Base-by-base conservation (phyloP, 2,888 invertebrate genomes). In the Sinelater perroti region DNA sequence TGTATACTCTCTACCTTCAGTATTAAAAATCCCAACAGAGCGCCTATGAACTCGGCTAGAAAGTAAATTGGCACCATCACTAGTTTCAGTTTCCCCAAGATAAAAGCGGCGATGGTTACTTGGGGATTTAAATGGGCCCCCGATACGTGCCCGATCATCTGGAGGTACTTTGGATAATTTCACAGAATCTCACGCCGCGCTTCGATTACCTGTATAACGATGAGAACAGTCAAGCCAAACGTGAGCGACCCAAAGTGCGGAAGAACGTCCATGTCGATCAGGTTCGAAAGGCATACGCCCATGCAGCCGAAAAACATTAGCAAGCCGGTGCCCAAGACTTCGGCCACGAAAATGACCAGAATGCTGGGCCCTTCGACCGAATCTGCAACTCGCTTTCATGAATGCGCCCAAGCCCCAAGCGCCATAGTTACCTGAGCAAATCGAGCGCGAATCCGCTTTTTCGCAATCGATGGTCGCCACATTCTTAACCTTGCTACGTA, bases 71-170 rank as follows among this genome's bases (percentile, higher is more conserved):
- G 72, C 0, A 83, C 87, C 35, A 81, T 74, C 2, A 68, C 31
- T 0, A 84, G 71, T 1, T 84, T 80, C 28, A 83, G 79, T 17
- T 79, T 75, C 0, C 86, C 86, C 69, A 84, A 80, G 30, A 88
- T 74, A 1, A 85, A 78, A 0, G 89, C 84, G 0, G 86, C 86
- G 2, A 89, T 72, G 0, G 90, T 89, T 2, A 92, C 88, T 0
- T 87, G 84, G 0, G 92, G 92, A 75, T 92, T 92, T 70, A 92
- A 78, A 71, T 89, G 90, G 0, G 89, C 88, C 13, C 89, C 90
- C 18, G 91, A 91, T 40, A 92, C 82, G 70, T 91, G 91, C 1
- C 89, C 91, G 60, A 90, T 3, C 11, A 7, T 11, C 36, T 7
- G 16, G 3, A 36, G 5, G 3, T 11, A 6, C 17, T 8, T 7